A percentile compares a stretch with the other conserved stretches of the same genome.
Conservation (phyloP, 1,140 invertebrate species). For the Camponotus pennsylvanicus region DNA sequence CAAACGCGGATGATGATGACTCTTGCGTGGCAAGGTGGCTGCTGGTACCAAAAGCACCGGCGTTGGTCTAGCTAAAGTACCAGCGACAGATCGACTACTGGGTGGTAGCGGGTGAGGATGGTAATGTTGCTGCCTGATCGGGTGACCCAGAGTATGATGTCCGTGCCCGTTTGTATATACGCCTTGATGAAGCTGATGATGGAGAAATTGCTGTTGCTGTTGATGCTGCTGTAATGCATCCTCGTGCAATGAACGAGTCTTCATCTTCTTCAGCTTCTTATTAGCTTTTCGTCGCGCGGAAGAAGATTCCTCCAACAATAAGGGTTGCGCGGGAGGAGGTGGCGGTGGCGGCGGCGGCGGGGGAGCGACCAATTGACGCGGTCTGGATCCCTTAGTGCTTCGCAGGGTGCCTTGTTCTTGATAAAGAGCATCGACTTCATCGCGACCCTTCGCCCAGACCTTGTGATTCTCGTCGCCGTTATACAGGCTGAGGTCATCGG, state of each 20-base stretch:
- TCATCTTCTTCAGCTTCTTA: slow-evolving; percentile 85
- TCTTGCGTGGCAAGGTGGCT: slow-evolving; percentile 87
- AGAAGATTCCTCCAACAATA: slow-evolving; percentile 80
- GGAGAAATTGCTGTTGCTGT: slow-evolving; percentile 69
- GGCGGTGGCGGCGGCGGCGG: slow-evolving; percentile 91
- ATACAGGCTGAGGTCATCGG: slow-evolving; percentile 92
- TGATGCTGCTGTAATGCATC: slow-evolving; percentile 79
- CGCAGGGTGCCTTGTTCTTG: slow-evolving; percentile 91
- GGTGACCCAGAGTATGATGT: slow-evolving; percentile 85
- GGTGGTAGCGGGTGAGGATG: slow-evolving; percentile 85
- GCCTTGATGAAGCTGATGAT: slow-evolving; percentile 78
- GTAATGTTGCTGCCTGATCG: slow-evolving; percentile 84
- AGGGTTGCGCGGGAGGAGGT: slow-evolving; percentile 85
- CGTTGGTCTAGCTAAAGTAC: slow-evolving; percentile 85
- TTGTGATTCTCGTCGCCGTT: slow-evolving; percentile 98
- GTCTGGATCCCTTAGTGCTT: slow-evolving; percentile 91
- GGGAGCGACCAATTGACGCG: slow-evolving; percentile 92
- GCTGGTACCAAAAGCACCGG: slow-evolving; percentile 87
- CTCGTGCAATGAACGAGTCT: slow-evolving; percentile 78
- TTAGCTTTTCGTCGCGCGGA: slow-evolving; percentile 83
- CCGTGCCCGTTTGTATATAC: slow-evolving; percentile 83
- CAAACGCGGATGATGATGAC: slow-evolving; percentile 84
- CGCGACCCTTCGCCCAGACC: slow-evolving; percentile 94
- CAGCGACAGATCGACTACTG: slow-evolving; percentile 85
- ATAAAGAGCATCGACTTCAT: slow-evolving; percentile 90